phyloP scores from a whole-genome alignment of 2,113 vertebrate species.

The Ameiurus melas region DNA sequence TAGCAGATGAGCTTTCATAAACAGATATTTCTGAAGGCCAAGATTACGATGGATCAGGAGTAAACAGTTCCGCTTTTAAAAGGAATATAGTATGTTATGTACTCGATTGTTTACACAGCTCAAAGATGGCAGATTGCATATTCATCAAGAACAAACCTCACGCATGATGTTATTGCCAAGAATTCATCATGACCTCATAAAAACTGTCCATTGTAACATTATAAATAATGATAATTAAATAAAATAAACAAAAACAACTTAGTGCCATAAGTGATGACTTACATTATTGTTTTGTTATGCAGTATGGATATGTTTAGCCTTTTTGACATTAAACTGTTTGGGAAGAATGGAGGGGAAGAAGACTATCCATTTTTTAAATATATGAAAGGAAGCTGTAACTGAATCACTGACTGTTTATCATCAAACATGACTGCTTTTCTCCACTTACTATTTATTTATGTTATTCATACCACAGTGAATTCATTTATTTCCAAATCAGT shows the following conservation, averaged over 20 bases:
- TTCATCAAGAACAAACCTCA: not conserved
- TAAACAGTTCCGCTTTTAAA: not conserved
- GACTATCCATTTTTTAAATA: not conserved
- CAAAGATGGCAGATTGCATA: not conserved
- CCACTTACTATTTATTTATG: not conserved
- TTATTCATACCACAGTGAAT: constrained; percentile 13
- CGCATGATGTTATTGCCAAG: not conserved
- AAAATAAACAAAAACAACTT: not conserved
- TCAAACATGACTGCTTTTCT: not conserved
- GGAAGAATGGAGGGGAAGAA: not conserved
- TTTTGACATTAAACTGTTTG: constrained; percentile 6
- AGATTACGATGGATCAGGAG: not conserved
- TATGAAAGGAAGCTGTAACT: not conserved
- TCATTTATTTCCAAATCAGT: constrained; percentile 5
- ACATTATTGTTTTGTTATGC: not conserved
- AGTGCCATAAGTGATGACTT: not conserved
- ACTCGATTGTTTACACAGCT: not conserved
- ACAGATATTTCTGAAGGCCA: not conserved
- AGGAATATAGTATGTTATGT: not conserved
- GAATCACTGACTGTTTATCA: not conserved
- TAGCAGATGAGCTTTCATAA: constrained; percentile 4
- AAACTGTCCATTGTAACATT: not conserved
- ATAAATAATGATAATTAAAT: not conserved
- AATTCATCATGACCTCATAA: constrained; percentile 1
- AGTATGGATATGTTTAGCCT: constrained; percentile 1